Conservation (phyloP, 2,797 vertebrate species). For the Urocyon cinereoargenteus region DNA sequence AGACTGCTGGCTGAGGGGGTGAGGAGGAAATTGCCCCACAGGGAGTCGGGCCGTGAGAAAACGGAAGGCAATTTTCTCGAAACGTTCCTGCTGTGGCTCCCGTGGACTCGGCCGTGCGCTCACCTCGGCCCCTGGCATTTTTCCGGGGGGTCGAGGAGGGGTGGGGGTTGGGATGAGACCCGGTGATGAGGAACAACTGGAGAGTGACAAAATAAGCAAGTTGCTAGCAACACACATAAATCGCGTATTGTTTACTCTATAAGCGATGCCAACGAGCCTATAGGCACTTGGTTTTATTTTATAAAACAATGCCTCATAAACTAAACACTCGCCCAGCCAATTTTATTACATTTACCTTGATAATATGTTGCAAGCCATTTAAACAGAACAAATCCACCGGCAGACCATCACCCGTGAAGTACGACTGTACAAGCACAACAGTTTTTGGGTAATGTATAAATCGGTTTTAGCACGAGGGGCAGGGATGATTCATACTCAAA, state of each 20-base stretch:
- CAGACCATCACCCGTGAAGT: neutral
- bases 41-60: rapidly evolving
- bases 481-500: neutral
- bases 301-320: slow-evolving; percentile 75
- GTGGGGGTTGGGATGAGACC: neutral
- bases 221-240: neutral
- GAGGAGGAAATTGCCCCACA: rapidly evolving
- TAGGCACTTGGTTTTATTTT: slow-evolving; percentile 59
- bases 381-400: slow-evolving; percentile 55
- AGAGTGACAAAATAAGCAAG: neutral
- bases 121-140: neutral
- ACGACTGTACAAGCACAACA: neutral
- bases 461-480: neutral
- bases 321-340: slow-evolving; percentile 54
- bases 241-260: slow-evolving; percentile 4
- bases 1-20: neutral
- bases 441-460: neutral
- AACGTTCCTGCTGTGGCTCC: neutral
- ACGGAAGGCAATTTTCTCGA: neutral
- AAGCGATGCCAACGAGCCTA: neutral
- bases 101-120: rapidly evolving
- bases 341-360: slow-evolving; percentile 66
- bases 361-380: slow-evolving; percentile 72
- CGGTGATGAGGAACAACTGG: neutral
- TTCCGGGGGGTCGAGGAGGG: neutral